Percentiles rank a stretch among this genome's conserved stretches.
These are phyloP conservation scores for Streblospio benedicti DNA, from an alignment of 1,140 invertebrate genomes.

Conservation along the genomic window DNA sequence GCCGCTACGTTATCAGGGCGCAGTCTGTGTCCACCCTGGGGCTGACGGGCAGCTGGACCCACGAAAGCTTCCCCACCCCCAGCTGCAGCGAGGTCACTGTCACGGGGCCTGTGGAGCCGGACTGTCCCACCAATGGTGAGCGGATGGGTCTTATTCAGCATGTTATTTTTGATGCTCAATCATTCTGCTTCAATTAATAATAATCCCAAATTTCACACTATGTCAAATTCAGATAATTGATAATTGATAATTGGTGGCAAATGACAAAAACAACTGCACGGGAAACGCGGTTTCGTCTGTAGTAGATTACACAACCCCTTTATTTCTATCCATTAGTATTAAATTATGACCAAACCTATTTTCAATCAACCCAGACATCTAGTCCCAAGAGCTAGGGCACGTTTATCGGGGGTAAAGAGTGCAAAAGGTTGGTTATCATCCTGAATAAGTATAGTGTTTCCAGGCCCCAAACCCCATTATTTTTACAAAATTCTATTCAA, in stretches of 20 bases:
- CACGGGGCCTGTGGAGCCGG: conserved; percentile 11
- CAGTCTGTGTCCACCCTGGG: conserved; percentile 10
- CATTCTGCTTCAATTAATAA: neutral
- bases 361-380: too few species aligned
- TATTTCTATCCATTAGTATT: neutral
- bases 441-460: too few species aligned
- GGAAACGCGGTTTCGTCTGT: neutral
- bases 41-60: neutral
- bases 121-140: conserved; percentile 21
- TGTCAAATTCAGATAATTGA: too few species aligned
- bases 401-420: too few species aligned
- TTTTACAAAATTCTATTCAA: neutral
- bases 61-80: conserved; percentile 12
- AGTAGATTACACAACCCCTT: neutral
- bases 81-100: conserved; percentile 14
- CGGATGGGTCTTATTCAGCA: neutral
- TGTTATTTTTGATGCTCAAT: neutral
- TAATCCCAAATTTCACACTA: neutral
- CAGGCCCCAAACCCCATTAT: neutral
- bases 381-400: too few species aligned
- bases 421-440: too few species aligned
- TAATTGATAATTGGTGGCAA: too few species aligned
- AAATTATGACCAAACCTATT: too few species aligned
- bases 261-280: too few species aligned
- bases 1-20: conserved; percentile 18